A percentile compares a stretch with the other conserved stretches of the same genome.
phyloP scores from a whole-genome alignment of 2,113 vertebrate genomes.

The Zosterops lateralis region DNA sequence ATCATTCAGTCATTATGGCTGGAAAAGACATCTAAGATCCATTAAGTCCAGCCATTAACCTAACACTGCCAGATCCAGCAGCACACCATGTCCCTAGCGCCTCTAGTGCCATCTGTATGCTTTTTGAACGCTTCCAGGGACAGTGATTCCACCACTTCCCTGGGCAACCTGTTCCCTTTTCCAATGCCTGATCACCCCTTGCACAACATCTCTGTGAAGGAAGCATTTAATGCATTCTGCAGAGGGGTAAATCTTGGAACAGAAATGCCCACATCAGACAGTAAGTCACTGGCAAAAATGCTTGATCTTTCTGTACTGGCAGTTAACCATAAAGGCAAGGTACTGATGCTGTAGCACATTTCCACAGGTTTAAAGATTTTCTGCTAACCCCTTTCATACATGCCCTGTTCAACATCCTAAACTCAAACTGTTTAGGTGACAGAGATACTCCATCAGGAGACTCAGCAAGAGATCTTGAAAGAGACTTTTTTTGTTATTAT shows the following conservation, averaged over 20 bases:
- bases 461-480: neutral
- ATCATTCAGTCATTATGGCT: neutral
- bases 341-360: neutral
- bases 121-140: neutral
- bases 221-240: neutral
- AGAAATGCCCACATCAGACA: neutral
- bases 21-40: neutral
- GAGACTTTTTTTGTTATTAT: neutral
- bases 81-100: neutral
- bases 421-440: neutral
- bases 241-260: neutral
- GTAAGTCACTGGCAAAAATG: neutral
- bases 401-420: neutral
- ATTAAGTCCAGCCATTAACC: neutral
- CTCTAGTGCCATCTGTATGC: neutral
- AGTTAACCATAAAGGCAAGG: neutral
- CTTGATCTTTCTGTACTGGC: neutral
- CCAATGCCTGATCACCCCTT: neutral
- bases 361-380: neutral
- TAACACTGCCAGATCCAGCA: neutral
- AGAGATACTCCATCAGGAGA: neutral
- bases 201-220: neutral
- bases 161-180: neutral
- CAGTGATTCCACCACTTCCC: neutral
- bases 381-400: neutral